A percentile compares a stretch with the other conserved stretches of the same genome.
Conservation (phyloP, 2,113 vertebrate genomes). For the Seriola dumerili region DNA sequence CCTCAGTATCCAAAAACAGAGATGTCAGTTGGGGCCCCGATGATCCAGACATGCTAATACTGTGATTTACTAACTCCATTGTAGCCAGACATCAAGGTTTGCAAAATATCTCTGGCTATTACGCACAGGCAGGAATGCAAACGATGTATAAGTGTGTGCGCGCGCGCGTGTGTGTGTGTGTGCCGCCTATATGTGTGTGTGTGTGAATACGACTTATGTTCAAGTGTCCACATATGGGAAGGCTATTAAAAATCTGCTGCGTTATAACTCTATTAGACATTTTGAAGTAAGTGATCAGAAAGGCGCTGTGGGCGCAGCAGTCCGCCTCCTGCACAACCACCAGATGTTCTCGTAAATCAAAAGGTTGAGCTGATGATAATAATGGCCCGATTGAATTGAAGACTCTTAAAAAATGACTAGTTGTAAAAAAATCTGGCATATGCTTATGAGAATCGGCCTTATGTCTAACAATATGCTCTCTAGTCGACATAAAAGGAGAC, state of each 20-base stretch:
- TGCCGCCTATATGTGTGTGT: background rate
- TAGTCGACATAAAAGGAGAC: slow-evolving; percentile 58
- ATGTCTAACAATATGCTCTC: slow-evolving; percentile 78
- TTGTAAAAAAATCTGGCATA: slow-evolving; percentile 67
- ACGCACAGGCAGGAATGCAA: slow-evolving; percentile 52
- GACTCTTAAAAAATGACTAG: slow-evolving; percentile 71
- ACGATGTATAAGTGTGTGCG: slow-evolving; percentile 20
- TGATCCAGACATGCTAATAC: slow-evolving; percentile 77
- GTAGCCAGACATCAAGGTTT: slow-evolving; percentile 50
- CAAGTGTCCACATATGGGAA: slow-evolving; percentile 68
- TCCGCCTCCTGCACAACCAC: slow-evolving; percentile 41
- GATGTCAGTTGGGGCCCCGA: slow-evolving; percentile 69
- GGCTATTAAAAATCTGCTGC: slow-evolving; percentile 57
- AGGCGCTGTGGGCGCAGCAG: slow-evolving; percentile 51
- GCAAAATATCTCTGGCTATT: slow-evolving; percentile 53
- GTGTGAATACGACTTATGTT: slow-evolving; percentile 8
- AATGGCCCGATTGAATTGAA: slow-evolving; percentile 77
- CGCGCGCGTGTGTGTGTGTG: background rate
- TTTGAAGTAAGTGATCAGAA: slow-evolving; percentile 74
- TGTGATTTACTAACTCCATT: slow-evolving; percentile 65
- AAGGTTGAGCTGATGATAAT: slow-evolving; percentile 78
- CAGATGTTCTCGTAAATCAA: slow-evolving; percentile 83
- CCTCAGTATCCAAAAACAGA: slow-evolving; percentile 77
- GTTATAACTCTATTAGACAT: slow-evolving; percentile 65
- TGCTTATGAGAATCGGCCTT: slow-evolving; percentile 70